Evolutionary conservation across 1,140 invertebrate genomes (phyloP).

Genomic region (Orius insidiosus): DNA sequence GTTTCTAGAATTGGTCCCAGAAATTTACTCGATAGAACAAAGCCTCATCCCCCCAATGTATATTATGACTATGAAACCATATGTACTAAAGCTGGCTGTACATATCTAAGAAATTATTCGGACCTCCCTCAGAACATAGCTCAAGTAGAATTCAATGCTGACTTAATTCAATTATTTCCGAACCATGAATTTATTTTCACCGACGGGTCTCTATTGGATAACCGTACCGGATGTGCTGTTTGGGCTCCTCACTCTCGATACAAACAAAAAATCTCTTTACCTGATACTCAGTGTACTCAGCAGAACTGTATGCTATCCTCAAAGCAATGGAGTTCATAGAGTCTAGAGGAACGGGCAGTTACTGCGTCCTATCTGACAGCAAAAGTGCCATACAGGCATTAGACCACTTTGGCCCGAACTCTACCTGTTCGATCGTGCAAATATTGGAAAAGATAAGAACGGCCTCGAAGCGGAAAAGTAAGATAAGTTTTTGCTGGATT

Average conservation of each 20-base stretch:
- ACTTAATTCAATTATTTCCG: neutral
- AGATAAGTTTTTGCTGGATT: no score
- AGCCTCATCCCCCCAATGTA: no score
- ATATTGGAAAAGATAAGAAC: no score
- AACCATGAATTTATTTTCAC: conserved; percentile 1
- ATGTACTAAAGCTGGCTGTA: neutral
- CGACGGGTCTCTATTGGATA: conserved; percentile 2
- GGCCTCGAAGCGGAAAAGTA: no score
- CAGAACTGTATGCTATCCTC: neutral
- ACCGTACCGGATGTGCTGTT: neutral
- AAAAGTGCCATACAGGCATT: no score
- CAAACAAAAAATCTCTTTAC: neutral
- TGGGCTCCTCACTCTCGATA: neutral
- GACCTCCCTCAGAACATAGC: neutral
- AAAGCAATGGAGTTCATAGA: neutral
- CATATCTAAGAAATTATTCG: neutral
- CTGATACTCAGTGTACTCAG: conserved; percentile 3
- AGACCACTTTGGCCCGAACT: no score
- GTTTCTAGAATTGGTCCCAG: neutral
- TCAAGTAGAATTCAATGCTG: neutral
- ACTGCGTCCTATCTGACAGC: no score
- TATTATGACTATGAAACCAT: neutral
- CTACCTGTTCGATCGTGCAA: no score
- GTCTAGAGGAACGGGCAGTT: no score
- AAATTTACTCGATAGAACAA: no score